Conservation (phyloP, 1,140 invertebrate genomes). For the Papilio polyxenes region DNA sequence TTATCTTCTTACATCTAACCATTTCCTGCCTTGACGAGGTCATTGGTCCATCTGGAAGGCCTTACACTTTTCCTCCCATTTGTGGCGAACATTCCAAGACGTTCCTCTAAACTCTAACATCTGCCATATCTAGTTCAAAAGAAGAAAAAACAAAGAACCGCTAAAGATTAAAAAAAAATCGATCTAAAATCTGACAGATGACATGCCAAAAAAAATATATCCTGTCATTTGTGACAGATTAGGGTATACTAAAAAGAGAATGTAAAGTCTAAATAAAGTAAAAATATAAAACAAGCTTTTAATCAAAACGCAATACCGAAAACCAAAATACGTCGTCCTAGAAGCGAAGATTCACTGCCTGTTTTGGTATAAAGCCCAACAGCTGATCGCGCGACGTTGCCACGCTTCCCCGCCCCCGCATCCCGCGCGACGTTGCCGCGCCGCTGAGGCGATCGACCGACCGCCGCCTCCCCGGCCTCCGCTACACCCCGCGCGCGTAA, state of each 20-base stretch:
- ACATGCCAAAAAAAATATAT: neutral
- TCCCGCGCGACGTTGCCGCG: constrained; percentile 17
- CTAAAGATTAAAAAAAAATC: neutral
- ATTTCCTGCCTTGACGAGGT: constrained; percentile 1
- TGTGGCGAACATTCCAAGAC: neutral
- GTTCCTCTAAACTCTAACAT: neutral
- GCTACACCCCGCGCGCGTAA: constrained; percentile 13
- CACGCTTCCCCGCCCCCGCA: constrained; percentile 9
- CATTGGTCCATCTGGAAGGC: neutral
- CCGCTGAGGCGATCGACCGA: constrained; percentile 35
- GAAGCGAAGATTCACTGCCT: constrained; percentile 29
- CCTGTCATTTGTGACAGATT: neutral
- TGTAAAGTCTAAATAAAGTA: neutral
- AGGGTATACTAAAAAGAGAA: neutral
- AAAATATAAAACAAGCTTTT: neutral
- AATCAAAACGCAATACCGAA: neutral
- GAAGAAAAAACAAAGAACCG: neutral
- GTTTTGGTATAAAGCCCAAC: constrained; percentile 32
- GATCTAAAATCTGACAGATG: neutral
- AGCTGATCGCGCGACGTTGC: constrained; percentile 35
- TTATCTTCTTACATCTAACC: neutral
- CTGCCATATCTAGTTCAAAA: neutral
- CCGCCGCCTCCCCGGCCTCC: neutral
- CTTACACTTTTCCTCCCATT: neutral
- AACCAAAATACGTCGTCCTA: constrained; percentile 19